Percentiles rank a stretch among this genome's conserved stretches.
These are phyloP conservation scores for Bombus cullumanus DNA, from an alignment of 1,140 invertebrate genomes.

Conservation along the genomic window DNA sequence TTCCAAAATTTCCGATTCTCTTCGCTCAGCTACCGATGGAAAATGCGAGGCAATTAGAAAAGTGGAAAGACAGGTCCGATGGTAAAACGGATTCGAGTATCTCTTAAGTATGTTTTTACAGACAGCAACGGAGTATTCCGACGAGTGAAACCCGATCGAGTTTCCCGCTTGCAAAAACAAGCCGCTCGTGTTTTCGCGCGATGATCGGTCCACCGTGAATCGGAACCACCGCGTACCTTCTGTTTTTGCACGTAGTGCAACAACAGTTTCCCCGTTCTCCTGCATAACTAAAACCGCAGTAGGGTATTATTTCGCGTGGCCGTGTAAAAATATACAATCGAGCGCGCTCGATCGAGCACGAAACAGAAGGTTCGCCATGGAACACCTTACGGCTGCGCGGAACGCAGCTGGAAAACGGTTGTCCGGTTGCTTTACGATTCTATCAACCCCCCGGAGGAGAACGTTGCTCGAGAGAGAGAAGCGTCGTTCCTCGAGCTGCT, in stretches of 20 bases:
- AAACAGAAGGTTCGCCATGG: background rate
- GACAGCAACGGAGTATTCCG: slow-evolving; percentile 45
- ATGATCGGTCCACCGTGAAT: slow-evolving; percentile 71
- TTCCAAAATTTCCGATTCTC: background rate
- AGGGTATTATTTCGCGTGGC: slow-evolving; percentile 54
- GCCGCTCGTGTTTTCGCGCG: slow-evolving; percentile 65
- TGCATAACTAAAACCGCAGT: slow-evolving; percentile 46
- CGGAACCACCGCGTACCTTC: slow-evolving; percentile 60
- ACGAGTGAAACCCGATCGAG: slow-evolving; percentile 57
- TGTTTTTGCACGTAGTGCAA: slow-evolving; percentile 68
- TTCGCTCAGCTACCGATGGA: accelerated
- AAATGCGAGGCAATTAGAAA: background rate
- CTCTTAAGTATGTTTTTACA: slow-evolving; percentile 46
- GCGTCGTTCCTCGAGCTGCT: background rate
- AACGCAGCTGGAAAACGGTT: background rate
- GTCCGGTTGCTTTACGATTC: slow-evolving; percentile 12
- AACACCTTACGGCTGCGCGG: slow-evolving; percentile 24
- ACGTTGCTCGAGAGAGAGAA: too few species aligned
- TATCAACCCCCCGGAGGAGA: background rate
- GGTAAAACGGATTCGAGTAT: background rate
- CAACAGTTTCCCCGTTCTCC: slow-evolving; percentile 62
- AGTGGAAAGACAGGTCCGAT: background rate
- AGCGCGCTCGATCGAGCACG: slow-evolving; percentile 35
- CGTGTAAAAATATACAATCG: slow-evolving; percentile 61
- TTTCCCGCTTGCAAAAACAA: slow-evolving; percentile 68